These are phyloP conservation scores for Bombus superbus DNA, from an alignment of 1,140 invertebrate genomes.

Conservation along the genomic window DNA sequence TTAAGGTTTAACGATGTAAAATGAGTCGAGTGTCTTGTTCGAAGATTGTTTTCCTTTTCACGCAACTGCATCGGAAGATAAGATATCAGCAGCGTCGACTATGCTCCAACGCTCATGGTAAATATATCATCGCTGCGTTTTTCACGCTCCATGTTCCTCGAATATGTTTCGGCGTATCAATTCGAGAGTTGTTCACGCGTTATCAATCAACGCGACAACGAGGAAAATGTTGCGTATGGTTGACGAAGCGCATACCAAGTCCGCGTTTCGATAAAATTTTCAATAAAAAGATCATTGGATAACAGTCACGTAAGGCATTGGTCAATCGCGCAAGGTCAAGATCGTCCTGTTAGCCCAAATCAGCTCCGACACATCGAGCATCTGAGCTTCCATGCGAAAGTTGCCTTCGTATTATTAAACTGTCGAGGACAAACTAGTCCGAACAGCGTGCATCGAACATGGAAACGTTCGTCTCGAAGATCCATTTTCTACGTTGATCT, in stretches of 20 bases:
- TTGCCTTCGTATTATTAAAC: background rate
- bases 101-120: background rate
- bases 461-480: too few species aligned
- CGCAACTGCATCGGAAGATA: background rate
- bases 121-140: background rate
- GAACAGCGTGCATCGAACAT: too few species aligned
- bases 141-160: background rate
- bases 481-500: too few species aligned
- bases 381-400: too few species aligned
- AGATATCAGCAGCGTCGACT: background rate
- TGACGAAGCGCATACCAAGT: too few species aligned
- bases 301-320: background rate
- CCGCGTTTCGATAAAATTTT: background rate
- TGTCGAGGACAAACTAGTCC: background rate
- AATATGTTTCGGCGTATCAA: background rate
- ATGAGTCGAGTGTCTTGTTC: background rate
- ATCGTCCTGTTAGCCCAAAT: background rate
- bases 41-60: background rate
- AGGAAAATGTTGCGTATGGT: too few species aligned
- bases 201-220: background rate
- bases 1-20: background rate
- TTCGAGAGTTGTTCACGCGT: background rate
- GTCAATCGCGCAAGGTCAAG: background rate
- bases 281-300: background rate
- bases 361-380: background rate